phyloP scores from a whole-genome alignment of 2,888 invertebrate genomes.

The Halocaridina rubra region DNA sequence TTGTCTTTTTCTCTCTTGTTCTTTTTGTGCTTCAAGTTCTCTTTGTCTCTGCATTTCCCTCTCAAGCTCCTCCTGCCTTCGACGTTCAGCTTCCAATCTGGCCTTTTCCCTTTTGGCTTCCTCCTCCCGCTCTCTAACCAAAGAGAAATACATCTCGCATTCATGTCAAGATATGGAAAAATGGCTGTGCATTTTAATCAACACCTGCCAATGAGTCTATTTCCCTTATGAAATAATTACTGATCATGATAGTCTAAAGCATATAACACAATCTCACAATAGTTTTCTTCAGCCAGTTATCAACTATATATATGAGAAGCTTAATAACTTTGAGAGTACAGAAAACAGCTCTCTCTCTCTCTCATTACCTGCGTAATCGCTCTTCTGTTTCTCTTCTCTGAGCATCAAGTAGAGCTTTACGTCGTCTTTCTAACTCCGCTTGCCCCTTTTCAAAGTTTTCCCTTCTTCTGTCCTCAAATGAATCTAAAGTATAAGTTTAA shows the following conservation, averaged over 20 bases:
- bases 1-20: conserved; percentile 82
- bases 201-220: too few relatives aligned
- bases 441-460: conserved; percentile 99
- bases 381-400: conserved; percentile 93
- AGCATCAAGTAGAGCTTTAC: conserved; percentile 88
- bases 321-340: too few relatives aligned
- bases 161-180: too few relatives aligned
- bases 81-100: conserved; percentile 77
- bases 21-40: conserved; percentile 79
- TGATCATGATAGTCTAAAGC: too few relatives aligned
- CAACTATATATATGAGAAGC: too few relatives aligned
- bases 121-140: conserved; percentile 62
- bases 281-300: too few relatives aligned
- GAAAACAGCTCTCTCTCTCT: background rate
- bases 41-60: conserved; percentile 82
- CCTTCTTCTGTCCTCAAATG: conserved; percentile 95
- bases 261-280: too few relatives aligned
- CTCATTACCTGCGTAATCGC: conserved; percentile 84
- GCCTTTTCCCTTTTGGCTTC: conserved; percentile 65
- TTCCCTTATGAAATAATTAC: too few relatives aligned
- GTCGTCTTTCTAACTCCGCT: conserved; percentile 91
- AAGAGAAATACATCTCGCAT: too few relatives aligned
- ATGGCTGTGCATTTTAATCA: too few relatives aligned
- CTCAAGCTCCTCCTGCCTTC: conserved; percentile 88
- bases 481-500: conserved; percentile 65